Evolutionary conservation across 2,888 invertebrate genomes (phyloP), one percentile per base, ranked within the genome.

Genomic region (Carterocephalus palaemon): DNA sequence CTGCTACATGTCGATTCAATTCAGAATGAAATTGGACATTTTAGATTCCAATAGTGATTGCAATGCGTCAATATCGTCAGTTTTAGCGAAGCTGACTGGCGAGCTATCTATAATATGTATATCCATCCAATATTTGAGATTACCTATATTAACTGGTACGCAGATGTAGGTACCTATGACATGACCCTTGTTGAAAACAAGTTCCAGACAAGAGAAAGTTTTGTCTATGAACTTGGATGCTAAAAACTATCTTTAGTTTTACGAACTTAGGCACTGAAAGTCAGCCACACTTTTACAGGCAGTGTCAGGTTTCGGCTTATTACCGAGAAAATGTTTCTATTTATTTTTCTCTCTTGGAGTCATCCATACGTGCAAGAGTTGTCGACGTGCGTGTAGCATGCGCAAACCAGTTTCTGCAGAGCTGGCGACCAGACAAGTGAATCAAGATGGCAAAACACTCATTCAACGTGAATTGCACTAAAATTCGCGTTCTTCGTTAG

Each of bases 371-470:
- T 37, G 38, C 31, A 38, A 26, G 24, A 19, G 31, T 10, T 19
- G 32, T 12, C 32, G 19, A 24, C 31, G 28, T 38, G 46, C 12
- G 24, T 32, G 38, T 24, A 20, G 34, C 16, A 24, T 36, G 42
- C 22, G 36, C 36, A 43, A 43, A 43, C 43, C 43, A 36, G 43
- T 43, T 43, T 36, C 36, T 36, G 15, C 43, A 43, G 42, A 42
- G 9, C 19, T 42, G 17, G 33, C 26, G 42, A 41, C 34, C n/a
- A 20, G 43, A 43, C 36, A 43, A 43, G 36, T 42, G 42, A 42
- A 42, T 42, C 34, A 42, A 20, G 34, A 15, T 28, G 42, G 42
- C 34, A 28, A 16, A 42, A 34, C 28, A 29, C 34, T 28, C 7
- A 26, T 42, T 28, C 22, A 42, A 33, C 10, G 29, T 17, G 29